Evolutionary conservation across 2,888 invertebrate genomes (phyloP).

Genomic region (Alentia gelatinosa): DNA sequence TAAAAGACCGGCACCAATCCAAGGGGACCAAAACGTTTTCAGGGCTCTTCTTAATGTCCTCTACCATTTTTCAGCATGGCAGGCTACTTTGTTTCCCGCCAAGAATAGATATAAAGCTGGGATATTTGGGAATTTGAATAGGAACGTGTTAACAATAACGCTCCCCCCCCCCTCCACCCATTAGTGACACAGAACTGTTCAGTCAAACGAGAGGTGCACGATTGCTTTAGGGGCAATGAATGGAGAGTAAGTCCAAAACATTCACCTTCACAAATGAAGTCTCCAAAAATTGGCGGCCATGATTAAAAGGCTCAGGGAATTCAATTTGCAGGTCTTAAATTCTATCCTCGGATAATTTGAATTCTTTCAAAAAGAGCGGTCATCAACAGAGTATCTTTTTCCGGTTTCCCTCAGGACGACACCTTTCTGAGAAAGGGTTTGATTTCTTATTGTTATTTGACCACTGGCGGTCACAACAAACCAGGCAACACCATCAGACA

Average conservation of each 20-base stretch:
- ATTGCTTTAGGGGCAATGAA: not conserved
- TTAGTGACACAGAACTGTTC: not conserved
- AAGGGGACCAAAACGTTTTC: not conserved
- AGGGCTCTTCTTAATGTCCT: not conserved
- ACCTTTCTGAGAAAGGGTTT: not conserved
- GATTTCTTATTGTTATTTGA: not conserved
- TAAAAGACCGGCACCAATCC: not conserved
- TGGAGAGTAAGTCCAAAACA: not conserved
- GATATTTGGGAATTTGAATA: not conserved
- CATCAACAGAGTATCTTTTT: not conserved
- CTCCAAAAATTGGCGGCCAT: not conserved
- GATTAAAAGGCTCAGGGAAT: slow-evolving; percentile 22
- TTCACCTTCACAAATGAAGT: not conserved
- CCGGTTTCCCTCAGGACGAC: not conserved
- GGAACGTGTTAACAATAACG: not conserved
- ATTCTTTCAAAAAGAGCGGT: not conserved
- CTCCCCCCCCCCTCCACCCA: too few relatives aligned
- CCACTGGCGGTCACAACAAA: not conserved
- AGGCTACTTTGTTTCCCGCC: not conserved
- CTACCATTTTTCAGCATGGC: not conserved
- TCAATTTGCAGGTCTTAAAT: slow-evolving; percentile 14
- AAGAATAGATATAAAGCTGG: not conserved
- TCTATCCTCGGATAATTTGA: slow-evolving; percentile 11
- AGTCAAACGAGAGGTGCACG: not conserved
- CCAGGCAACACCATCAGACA: too few relatives aligned